Conservation (phyloP, 2,113 vertebrate species). For the Xyliphius kryptos region DNA sequence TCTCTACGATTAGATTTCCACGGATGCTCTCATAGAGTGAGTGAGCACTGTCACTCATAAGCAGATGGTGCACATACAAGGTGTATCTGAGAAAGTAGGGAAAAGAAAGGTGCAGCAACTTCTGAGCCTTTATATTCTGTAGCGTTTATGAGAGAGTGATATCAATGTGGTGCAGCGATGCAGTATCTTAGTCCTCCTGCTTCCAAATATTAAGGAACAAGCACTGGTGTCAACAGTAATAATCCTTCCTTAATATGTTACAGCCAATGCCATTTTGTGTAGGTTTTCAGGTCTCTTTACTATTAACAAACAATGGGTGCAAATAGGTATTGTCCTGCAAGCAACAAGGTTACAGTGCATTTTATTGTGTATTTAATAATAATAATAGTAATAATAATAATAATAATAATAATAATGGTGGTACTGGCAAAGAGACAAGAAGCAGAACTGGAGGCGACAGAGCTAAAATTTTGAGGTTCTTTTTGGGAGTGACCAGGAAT, state of each 20-base stretch:
- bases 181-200: constrained; percentile 16
- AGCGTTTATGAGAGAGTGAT: constrained; percentile 17
- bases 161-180: constrained; percentile 8
- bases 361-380: no score
- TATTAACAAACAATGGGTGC: no score
- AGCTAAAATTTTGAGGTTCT: no score
- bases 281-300: constrained; percentile 11
- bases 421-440: no score
- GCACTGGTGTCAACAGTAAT: constrained; percentile 20
- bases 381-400: no score
- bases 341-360: not conserved
- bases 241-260: constrained; percentile 18
- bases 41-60: constrained; percentile 28
- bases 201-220: constrained; percentile 1
- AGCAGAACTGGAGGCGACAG: no score
- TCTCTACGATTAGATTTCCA: constrained; percentile 34
- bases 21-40: constrained; percentile 8
- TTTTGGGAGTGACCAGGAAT: no score
- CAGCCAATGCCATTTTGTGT: constrained; percentile 9
- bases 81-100: constrained; percentile 15
- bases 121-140: constrained; percentile 2
- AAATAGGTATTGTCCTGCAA: not conserved
- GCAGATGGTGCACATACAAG: constrained; percentile 28
- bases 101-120: not conserved
- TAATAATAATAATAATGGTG: no score